phyloP scores from a whole-genome alignment of 2,888 invertebrate genomes.

The Phymatocera aterrima region DNA sequence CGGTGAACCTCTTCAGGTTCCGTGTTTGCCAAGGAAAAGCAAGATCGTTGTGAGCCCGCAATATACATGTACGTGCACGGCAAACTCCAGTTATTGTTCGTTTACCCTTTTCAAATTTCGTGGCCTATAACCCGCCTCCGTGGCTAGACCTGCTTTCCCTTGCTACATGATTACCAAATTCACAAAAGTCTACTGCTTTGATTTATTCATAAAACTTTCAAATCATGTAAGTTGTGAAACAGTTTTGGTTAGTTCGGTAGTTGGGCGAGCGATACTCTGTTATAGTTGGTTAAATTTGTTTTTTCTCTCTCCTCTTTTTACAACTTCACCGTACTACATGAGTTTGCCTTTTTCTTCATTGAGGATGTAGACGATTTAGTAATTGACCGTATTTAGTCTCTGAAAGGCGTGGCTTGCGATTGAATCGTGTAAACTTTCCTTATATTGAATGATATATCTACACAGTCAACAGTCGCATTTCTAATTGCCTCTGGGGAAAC shows the following conservation, averaged over 20 bases:
- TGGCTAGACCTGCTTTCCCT: not conserved
- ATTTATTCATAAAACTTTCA: conserved; percentile 9
- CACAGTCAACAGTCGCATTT: conserved; percentile 1
- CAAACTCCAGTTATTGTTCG: not conserved
- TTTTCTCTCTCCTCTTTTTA: not conserved
- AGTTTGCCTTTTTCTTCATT: not conserved
- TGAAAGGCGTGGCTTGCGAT: conserved; percentile 26
- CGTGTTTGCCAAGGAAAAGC: conserved; percentile 25
- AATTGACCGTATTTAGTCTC: not conserved
- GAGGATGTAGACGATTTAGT: not conserved
- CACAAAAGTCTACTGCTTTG: not conserved
- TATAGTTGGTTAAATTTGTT: not conserved
- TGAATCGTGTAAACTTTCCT: conserved; percentile 14
- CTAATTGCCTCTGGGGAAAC: conserved; percentile 10
- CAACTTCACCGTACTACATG: not conserved
- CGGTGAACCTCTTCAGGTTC: not conserved
- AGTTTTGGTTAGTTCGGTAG: not conserved
- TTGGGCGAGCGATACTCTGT: not conserved
- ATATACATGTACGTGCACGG: not conserved
- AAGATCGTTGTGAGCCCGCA: conserved; percentile 25
- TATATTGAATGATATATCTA: conserved; percentile 9
- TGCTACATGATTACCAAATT: not conserved
- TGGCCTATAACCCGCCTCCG: not conserved
- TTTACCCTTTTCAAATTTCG: not conserved
- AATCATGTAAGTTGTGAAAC: not conserved